These are phyloP conservation scores for Caiman crocodilus DNA, from an alignment of 2,797 vertebrate species.

Conservation along the genomic window DNA sequence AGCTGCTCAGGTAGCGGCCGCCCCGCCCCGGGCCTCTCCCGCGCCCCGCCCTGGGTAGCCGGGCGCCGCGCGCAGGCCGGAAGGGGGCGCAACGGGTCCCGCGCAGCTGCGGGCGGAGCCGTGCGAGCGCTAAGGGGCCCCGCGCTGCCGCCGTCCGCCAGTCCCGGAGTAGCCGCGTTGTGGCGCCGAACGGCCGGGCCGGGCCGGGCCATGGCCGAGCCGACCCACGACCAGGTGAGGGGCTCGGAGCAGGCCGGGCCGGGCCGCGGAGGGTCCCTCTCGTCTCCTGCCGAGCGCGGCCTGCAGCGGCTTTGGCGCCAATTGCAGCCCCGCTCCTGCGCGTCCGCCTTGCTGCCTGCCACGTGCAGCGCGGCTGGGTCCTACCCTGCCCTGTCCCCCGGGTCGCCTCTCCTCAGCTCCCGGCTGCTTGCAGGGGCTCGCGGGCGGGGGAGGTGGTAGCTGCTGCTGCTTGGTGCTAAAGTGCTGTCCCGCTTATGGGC, in stretches of 20 bases:
- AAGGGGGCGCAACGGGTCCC: neutral
- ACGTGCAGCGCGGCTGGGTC: neutral
- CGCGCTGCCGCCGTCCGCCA: neutral
- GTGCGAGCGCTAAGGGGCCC: neutral
- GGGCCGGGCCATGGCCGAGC: neutral
- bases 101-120: neutral
- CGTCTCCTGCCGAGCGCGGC: neutral
- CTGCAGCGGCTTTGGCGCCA: neutral
- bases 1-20: neutral
- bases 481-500: too few relatives aligned
- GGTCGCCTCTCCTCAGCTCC: too few relatives aligned
- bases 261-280: neutral
- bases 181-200: neutral
- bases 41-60: accelerated
- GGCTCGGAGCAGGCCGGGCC: neutral
- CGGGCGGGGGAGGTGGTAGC: too few relatives aligned
- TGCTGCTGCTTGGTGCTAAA: too few relatives aligned
- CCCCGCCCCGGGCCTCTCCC: neutral
- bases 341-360: neutral
- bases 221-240: neutral
- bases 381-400: too few relatives aligned
- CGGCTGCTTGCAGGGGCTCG: too few relatives aligned
- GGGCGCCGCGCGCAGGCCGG: neutral
- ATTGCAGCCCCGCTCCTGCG: neutral
- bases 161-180: neutral